A percentile compares a stretch with the other conserved stretches of the same genome.
Conservation (phyloP, 1,140 invertebrate genomes). For the Lordiphosa mommai region DNA sequence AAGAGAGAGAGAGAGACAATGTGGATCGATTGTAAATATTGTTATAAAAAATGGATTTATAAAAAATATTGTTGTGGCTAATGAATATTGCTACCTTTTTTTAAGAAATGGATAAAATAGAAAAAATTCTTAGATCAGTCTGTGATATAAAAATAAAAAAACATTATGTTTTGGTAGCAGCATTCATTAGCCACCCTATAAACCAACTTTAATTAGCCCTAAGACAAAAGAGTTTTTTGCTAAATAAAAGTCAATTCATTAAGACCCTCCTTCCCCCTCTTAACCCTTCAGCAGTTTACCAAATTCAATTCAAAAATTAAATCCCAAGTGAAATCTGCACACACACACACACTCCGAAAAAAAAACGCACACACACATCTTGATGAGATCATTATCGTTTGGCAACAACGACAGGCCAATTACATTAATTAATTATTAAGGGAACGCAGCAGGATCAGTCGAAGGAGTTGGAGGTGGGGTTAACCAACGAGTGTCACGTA, state of each 20-base stretch:
- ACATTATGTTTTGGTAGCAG: too few species aligned
- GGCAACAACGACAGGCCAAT: conserved; percentile 77
- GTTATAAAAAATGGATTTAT: too few species aligned
- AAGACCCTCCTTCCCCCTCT: too few species aligned
- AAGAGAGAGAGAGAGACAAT: background rate
- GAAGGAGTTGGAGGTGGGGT: background rate
- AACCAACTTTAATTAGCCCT: too few species aligned
- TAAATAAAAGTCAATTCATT: too few species aligned
- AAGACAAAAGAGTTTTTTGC: too few species aligned
- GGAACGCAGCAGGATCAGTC: conserved; percentile 39
- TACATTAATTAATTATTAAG: conserved; percentile 79
- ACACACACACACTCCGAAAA: conserved; percentile 52
- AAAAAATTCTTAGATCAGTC: background rate
- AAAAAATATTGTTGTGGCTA: too few species aligned
- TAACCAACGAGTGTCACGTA: conserved; percentile 62
- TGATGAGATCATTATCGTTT: conserved; percentile 74
- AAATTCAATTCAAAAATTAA: conserved; percentile 49
- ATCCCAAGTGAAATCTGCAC: conserved; percentile 72
- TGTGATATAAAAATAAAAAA: too few species aligned
- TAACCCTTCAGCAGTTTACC: too few species aligned
- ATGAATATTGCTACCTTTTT: background rate
- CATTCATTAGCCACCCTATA: too few species aligned
- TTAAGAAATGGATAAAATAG: background rate
- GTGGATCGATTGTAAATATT: background rate
- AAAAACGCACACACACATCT: conserved; percentile 50